Conservation (phyloP, 2,113 vertebrate species). For the Canis aureus region DNA sequence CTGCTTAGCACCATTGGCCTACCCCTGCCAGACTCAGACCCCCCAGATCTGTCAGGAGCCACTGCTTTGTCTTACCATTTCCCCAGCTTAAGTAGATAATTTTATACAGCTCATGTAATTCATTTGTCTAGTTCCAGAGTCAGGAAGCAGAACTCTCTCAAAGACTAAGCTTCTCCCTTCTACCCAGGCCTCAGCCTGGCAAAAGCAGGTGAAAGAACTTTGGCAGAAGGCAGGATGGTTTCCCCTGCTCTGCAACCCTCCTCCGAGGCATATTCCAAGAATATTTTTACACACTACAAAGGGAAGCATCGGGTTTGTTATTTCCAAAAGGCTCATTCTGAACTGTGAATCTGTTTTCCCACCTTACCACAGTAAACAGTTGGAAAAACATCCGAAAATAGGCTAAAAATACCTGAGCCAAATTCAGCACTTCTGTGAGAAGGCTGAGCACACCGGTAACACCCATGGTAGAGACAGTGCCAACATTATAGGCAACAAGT, state of each 20-base stretch:
- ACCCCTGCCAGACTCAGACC: background rate
- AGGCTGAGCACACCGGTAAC: background rate
- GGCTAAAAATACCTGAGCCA: conserved; percentile 67
- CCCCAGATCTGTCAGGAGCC: background rate
- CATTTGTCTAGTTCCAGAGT: background rate
- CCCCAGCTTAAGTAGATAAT: background rate
- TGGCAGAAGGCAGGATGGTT: background rate
- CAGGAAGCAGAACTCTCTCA: background rate
- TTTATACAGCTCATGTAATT: background rate
- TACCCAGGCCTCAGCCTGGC: background rate
- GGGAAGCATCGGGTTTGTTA: background rate
- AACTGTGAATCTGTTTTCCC: conserved; percentile 45
- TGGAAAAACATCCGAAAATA: conserved; percentile 13
- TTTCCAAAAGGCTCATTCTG: background rate
- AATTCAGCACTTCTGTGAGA: conserved; percentile 35
- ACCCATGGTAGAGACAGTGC: background rate
- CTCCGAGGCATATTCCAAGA: background rate
- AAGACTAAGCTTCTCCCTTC: background rate
- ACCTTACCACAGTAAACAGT: conserved; percentile 35
- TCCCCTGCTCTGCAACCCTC: background rate
- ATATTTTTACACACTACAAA: background rate
- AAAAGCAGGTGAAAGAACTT: background rate
- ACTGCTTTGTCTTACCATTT: background rate
- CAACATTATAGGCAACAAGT: background rate
- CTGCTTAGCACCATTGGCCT: no score